These are phyloP conservation scores for Ricordea florida DNA, from an alignment of 92 coral and sea anemone genomes.

Conservation along the genomic window DNA sequence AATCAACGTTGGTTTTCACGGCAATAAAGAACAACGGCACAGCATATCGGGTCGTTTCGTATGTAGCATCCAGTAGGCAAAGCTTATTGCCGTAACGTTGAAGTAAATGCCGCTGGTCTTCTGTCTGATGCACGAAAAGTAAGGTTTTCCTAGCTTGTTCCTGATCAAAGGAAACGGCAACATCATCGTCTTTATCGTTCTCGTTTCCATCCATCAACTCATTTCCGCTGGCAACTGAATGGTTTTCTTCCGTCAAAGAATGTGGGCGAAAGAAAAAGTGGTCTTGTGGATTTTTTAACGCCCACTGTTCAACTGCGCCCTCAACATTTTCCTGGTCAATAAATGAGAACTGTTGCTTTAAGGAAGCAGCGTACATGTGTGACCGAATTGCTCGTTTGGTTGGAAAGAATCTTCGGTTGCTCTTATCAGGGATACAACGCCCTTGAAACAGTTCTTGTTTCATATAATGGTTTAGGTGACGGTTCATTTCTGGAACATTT, in stretches of 20 bases:
- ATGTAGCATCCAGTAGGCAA: too few relatives aligned
- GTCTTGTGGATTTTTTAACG: constrained; percentile 15
- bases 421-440: not conserved
- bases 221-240: not conserved
- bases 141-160: not conserved
- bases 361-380: not conserved
- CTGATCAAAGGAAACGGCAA: not conserved
- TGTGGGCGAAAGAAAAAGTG: constrained; percentile 3
- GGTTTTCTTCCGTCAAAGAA: not conserved
- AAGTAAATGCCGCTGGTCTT: not conserved
- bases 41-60: too few relatives aligned
- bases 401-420: constrained; percentile 1
- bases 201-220: not conserved
- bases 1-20: too few relatives aligned
- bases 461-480: not conserved
- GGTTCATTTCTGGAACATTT: constrained; percentile 10
- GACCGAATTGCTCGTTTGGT: not conserved
- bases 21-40: too few relatives aligned
- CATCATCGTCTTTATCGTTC: not conserved
- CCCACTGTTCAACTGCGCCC: not conserved
- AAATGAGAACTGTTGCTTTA: not conserved
- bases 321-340: constrained; percentile 4
- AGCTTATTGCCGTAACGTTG: too few relatives aligned
- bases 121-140: not conserved
- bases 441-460: constrained; percentile 16